Conservation (phyloP, 2,113 vertebrate species). For the Fukomys damarensis region DNA sequence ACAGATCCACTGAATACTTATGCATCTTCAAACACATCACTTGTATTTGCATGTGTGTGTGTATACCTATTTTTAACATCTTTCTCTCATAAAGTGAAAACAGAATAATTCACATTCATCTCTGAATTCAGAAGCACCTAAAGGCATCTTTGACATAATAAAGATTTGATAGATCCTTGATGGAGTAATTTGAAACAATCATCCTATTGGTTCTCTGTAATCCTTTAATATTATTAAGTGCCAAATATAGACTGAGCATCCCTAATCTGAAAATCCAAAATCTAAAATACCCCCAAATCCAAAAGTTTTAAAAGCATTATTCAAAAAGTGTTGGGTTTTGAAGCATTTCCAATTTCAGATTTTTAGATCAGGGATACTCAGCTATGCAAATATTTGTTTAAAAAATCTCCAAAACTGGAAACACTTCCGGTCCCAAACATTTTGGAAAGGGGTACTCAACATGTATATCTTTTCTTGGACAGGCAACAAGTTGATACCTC, state of each 20-base stretch:
- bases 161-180: slow-evolving; percentile 10
- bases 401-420: neutral
- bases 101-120: neutral
- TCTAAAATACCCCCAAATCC: neutral
- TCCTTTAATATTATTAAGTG: neutral
- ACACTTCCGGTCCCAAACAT: neutral
- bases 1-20: neutral
- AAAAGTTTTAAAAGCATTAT: neutral
- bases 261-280: neutral
- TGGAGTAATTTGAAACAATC: slow-evolving; percentile 49
- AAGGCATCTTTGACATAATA: slow-evolving; percentile 3
- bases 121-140: neutral
- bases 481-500: neutral
- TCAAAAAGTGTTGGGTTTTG: neutral
- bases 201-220: slow-evolving; percentile 7
- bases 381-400: neutral
- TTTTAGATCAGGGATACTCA: neutral
- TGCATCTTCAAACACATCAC: neutral
- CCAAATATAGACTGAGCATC: neutral
- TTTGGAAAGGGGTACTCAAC: neutral
- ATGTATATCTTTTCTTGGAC: neutral
- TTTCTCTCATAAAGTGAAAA: slow-evolving; percentile 40
- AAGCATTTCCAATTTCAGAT: neutral
- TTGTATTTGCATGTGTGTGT: neutral
- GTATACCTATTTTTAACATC: neutral